Percentiles rank a stretch among this genome's conserved stretches.
These are phyloP conservation scores for Cossypha dichroa DNA, from an alignment of 2,797 vertebrate genomes.

Conservation along the genomic window DNA sequence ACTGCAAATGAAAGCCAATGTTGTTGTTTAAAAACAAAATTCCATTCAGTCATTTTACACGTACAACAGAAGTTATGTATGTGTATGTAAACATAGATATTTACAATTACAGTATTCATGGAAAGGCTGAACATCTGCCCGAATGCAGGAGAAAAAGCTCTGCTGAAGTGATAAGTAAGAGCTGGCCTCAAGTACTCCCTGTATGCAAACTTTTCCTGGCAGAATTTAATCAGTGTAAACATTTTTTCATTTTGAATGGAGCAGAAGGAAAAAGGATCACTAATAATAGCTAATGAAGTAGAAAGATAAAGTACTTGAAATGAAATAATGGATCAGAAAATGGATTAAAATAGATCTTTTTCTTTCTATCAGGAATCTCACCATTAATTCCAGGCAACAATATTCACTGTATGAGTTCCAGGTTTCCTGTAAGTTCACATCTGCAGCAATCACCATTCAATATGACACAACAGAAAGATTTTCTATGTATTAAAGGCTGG, in stretches of 20 bases:
- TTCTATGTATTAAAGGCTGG: neutral
- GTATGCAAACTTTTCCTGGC: slow-evolving; percentile 10
- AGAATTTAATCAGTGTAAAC: slow-evolving; percentile 48
- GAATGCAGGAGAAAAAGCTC: neutral
- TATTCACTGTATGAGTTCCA: neutral
- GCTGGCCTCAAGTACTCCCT: neutral
- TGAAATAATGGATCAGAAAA: neutral
- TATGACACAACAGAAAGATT: neutral
- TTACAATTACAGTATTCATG: neutral
- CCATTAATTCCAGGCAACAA: neutral
- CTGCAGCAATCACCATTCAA: neutral
- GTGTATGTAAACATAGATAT: neutral
- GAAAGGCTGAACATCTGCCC: neutral
- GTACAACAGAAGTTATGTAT: neutral
- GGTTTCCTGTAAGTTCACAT: neutral
- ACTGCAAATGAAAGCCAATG: neutral
- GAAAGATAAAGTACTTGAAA: slow-evolving; percentile 39
- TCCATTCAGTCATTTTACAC: neutral
- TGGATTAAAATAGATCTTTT: slow-evolving; percentile 6
- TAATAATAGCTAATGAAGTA: slow-evolving; percentile 30
- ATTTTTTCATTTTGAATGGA: slow-evolving; percentile 45
- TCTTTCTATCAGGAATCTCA: neutral
- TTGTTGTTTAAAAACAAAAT: slow-evolving; percentile 10
- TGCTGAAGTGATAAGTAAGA: neutral
- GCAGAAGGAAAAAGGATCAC: neutral